Evolutionary conservation across 2,888 invertebrate genomes (phyloP).

Genomic region (Drosophila emarginata): DNA sequence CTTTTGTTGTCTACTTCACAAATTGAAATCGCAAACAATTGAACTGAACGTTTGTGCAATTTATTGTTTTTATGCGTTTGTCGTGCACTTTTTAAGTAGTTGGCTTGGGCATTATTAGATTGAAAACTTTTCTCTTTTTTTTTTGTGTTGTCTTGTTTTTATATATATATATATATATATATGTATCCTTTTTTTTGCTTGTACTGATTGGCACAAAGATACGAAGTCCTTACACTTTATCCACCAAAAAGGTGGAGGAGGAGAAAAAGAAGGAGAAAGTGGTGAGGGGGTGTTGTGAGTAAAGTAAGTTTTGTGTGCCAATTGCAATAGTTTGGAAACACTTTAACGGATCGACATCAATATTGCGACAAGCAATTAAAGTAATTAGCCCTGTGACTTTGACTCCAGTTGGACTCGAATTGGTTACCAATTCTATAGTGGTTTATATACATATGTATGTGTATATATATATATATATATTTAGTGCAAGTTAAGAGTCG

Average conservation of each 20-base stretch:
- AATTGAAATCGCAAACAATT: slow-evolving; percentile 7
- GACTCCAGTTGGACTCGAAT: slow-evolving; percentile 8
- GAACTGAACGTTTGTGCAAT: slow-evolving; percentile 61
- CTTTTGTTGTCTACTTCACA: slow-evolving; percentile 1
- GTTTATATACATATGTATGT: neutral
- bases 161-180: slow-evolving; percentile 6
- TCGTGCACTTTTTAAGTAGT: slow-evolving; percentile 72
- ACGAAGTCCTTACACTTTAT: neutral
- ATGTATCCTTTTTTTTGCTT: slow-evolving; percentile 8
- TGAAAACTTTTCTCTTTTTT: slow-evolving; percentile 68
- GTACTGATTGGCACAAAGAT: slow-evolving; percentile 60
- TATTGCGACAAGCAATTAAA: slow-evolving; percentile 68
- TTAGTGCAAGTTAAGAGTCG: slow-evolving; percentile 6
- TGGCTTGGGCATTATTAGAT: slow-evolving; percentile 75
- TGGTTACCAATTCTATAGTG: neutral
- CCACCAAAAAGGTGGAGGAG: neutral
- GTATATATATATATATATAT: neutral
- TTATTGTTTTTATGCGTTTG: slow-evolving; percentile 78
- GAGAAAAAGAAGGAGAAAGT: no score
- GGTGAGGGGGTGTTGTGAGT: neutral
- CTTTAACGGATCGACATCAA: slow-evolving; percentile 41
- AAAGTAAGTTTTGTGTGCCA: slow-evolving; percentile 14
- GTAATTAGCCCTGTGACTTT: slow-evolving; percentile 65
- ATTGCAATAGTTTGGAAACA: slow-evolving; percentile 43
- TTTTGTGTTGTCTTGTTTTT: neutral